phyloP scores from a whole-genome alignment of 2,888 invertebrate genomes.

The Clusia tigrina region DNA sequence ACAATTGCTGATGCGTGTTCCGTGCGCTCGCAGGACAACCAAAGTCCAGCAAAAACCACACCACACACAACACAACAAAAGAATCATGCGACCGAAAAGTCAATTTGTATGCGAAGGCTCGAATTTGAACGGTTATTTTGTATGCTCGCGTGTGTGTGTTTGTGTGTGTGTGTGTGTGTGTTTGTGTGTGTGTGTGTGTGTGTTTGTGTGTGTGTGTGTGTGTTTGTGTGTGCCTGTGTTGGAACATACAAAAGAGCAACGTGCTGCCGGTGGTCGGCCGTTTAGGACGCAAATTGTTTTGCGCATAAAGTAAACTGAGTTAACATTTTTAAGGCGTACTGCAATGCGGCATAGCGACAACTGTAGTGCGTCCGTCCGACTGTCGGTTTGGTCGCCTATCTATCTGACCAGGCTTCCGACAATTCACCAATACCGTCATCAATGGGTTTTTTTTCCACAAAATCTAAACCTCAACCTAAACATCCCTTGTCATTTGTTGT shows the following conservation, averaged over 20 bases:
- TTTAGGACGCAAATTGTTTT: neutral
- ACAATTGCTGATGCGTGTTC: too few relatives aligned
- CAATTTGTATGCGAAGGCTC: slow-evolving; percentile 11
- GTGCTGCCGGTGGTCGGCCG: too few relatives aligned
- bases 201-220: neutral
- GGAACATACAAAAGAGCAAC: neutral
- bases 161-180: neutral
- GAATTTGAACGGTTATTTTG: neutral
- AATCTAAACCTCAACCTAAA: neutral
- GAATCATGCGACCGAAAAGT: slow-evolving; percentile 16
- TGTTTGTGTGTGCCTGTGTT: neutral
- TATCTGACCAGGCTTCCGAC: neutral
- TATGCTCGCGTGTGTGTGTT: neutral
- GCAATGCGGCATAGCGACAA: neutral
- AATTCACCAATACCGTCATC: neutral
- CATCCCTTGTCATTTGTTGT: neutral
- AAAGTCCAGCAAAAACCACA: neutral
- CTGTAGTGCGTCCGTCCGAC: neutral
- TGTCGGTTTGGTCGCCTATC: neutral
- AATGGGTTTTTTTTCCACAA: neutral
- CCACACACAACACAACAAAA: neutral
- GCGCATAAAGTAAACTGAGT: neutral
- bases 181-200: neutral
- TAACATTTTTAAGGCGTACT: neutral
- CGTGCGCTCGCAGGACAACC: neutral